Evolutionary conservation across 2,888 invertebrate species (phyloP).

Genomic region (Dermolepida albohirtum): DNA sequence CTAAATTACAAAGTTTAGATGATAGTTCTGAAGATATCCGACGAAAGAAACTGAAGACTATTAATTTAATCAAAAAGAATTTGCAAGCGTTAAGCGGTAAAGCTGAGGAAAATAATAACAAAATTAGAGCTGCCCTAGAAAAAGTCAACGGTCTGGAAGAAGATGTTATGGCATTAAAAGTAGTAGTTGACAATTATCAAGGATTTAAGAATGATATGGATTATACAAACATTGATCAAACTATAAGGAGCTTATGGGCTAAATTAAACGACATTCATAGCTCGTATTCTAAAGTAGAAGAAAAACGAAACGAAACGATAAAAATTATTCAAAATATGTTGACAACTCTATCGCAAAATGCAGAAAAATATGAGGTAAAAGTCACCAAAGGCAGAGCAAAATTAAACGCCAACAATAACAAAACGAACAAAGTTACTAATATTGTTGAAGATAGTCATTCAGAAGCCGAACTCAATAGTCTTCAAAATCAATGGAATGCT

Average conservation of each 20-base stretch:
- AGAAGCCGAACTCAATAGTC: constrained; percentile 17
- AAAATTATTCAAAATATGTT: constrained; percentile 46
- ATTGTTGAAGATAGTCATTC: constrained; percentile 20
- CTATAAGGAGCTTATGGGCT: constrained; percentile 45
- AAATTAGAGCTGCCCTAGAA: constrained; percentile 40
- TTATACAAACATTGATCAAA: constrained; percentile 46
- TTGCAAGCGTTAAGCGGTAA: constrained; percentile 44
- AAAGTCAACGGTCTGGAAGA: constrained; percentile 45
- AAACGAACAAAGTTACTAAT: constrained; percentile 1
- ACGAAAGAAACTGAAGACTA: constrained; percentile 35
- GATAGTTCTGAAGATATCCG: constrained; percentile 40
- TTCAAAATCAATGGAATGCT: constrained; percentile 37
- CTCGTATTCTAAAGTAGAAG: constrained; percentile 37
- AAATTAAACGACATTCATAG: constrained; percentile 45
- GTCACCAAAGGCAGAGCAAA: constrained; percentile 16
- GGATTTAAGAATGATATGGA: constrained; percentile 39
- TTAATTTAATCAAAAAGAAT: constrained; percentile 46
- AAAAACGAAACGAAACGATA: constrained; percentile 44
- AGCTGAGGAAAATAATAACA: constrained; percentile 46
- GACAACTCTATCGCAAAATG: constrained; percentile 42
- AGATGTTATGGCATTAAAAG: constrained; percentile 42
- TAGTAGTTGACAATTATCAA: constrained; percentile 38
- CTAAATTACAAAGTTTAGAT: constrained; percentile 42
- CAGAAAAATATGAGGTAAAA: constrained; percentile 38
- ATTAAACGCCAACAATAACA: constrained; percentile 13